Evolutionary conservation across 1,140 invertebrate species (phyloP).

Genomic region (Saxidomus purpurata): DNA sequence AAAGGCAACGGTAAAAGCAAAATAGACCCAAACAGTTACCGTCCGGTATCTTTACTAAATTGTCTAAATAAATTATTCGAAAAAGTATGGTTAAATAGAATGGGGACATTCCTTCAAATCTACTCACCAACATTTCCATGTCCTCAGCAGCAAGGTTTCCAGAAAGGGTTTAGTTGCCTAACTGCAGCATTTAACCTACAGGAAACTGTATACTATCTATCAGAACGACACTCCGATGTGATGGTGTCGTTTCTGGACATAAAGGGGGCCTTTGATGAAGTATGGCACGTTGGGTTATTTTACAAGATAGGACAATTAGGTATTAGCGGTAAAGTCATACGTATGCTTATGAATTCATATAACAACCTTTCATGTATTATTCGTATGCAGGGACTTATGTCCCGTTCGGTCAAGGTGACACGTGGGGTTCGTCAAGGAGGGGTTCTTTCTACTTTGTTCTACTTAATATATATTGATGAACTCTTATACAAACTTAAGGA

Average conservation of each 20-base stretch:
- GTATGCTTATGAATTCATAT: not conserved
- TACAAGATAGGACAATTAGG: not conserved
- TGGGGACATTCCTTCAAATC: not conserved
- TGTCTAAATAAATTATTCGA: not conserved
- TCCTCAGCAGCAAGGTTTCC: constrained; percentile 9
- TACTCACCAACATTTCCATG: not conserved
- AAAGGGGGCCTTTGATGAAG: not conserved
- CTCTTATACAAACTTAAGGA: not conserved
- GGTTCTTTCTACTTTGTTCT: constrained; percentile 1
- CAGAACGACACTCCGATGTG: not conserved
- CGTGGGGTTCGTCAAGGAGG: not conserved
- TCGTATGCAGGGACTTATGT: not conserved
- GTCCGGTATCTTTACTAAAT: not conserved
- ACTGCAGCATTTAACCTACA: constrained; percentile 11
- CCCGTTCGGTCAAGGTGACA: not conserved
- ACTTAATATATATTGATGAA: constrained; percentile 9
- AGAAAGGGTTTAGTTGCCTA: not conserved
- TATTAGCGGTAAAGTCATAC: not conserved
- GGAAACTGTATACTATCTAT: not conserved
- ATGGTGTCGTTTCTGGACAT: not conserved
- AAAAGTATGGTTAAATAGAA: not conserved
- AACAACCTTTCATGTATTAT: not conserved
- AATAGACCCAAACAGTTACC: not conserved
- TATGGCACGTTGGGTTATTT: constrained; percentile 30
- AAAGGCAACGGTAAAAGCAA: not conserved